Conservation (phyloP, 2,113 vertebrate genomes). For the Calyptommatus sinebrachiatus region DNA sequence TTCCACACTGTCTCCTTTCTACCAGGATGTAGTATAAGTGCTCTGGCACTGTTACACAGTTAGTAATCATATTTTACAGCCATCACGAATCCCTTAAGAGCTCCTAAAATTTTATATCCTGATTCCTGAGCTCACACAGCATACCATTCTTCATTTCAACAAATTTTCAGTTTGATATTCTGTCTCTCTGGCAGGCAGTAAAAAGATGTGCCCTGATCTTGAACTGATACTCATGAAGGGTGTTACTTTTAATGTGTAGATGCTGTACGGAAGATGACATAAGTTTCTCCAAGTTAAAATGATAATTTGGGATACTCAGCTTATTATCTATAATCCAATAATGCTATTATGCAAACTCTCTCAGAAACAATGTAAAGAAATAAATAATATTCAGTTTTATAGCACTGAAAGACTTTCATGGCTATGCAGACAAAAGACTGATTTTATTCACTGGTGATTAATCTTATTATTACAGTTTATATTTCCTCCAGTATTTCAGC, state of each 20-base stretch:
- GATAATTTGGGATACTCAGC: neutral
- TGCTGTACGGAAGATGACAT: neutral
- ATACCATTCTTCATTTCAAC: constrained; percentile 21
- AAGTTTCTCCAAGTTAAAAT: neutral
- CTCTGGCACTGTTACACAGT: constrained; percentile 25
- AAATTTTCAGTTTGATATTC: constrained; percentile 28
- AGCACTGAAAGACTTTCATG: neutral
- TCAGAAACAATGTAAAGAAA: neutral
- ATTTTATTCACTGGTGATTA: constrained; percentile 22
- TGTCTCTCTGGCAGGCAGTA: accelerated
- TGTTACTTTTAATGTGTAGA: neutral
- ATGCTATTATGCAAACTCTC: neutral
- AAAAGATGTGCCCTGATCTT: constrained; percentile 19
- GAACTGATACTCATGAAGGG: constrained; percentile 4
- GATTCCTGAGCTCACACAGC: neutral
- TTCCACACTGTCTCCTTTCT: constrained; percentile 1
- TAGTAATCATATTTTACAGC: constrained; percentile 41
- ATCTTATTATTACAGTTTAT: constrained; percentile 1
- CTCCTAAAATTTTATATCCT: constrained; percentile 34
- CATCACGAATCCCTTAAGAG: constrained; percentile 30
- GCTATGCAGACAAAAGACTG: neutral
- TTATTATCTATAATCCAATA: neutral
- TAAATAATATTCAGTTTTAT: neutral
- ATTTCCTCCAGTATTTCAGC: neutral
- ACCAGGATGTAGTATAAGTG: constrained; percentile 25